A percentile compares a stretch with the other conserved stretches of the same genome.
Evolutionary conservation across 2,113 vertebrate species (phyloP).

Genomic region (Sander lucioperca): DNA sequence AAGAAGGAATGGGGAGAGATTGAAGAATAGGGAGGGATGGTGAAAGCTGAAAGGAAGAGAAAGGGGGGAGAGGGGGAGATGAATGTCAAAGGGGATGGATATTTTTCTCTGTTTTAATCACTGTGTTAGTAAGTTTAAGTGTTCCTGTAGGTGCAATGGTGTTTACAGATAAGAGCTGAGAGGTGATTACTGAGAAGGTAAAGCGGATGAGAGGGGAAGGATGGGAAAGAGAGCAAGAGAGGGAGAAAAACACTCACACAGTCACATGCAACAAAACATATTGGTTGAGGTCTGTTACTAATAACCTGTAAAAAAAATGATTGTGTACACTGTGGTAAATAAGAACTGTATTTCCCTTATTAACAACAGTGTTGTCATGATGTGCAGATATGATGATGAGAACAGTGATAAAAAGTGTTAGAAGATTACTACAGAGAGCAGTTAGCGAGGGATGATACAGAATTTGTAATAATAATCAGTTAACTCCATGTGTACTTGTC

Average conservation of each 20-base stretch:
- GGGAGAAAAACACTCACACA: background rate
- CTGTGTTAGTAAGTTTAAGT: conserved; percentile 13
- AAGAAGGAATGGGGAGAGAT: conserved; percentile 9
- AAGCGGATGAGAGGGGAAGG: background rate
- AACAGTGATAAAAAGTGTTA: background rate
- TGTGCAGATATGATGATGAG: conserved; percentile 8
- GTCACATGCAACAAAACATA: background rate
- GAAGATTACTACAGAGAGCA: background rate
- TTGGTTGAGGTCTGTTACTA: background rate
- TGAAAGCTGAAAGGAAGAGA: background rate
- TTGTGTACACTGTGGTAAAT: background rate
- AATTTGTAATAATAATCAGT: background rate
- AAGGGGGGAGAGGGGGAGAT: background rate
- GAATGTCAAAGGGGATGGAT: conserved; percentile 22
- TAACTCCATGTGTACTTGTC: background rate
- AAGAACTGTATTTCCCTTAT: conserved; percentile 1
- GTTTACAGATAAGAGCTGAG: conserved; percentile 36
- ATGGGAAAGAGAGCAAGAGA: background rate
- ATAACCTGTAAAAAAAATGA: background rate
- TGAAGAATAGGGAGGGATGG: background rate
- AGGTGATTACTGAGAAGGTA: conserved; percentile 22
- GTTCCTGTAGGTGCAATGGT: conserved; percentile 27
- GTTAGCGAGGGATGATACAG: background rate
- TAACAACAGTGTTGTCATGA: background rate
- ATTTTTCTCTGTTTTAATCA: conserved; percentile 38